A percentile compares a stretch with the other conserved stretches of the same genome.
Evolutionary conservation across 2,797 vertebrate species (phyloP).

Genomic region (Rhynchotus rufescens): DNA sequence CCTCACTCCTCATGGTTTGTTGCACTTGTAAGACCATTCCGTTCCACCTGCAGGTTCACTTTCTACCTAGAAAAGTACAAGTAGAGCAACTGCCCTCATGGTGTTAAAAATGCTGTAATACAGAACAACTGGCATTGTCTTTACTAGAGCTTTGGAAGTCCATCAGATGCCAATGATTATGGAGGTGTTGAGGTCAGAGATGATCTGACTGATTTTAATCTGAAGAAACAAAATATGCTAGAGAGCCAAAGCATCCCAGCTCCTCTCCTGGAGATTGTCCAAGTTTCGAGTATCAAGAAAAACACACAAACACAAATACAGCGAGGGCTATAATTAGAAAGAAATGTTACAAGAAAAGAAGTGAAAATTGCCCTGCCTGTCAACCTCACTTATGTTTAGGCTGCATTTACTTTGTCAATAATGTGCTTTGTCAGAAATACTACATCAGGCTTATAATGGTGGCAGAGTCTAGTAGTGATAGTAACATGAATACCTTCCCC

Average conservation of each 20-base stretch:
- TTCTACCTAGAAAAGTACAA: neutral
- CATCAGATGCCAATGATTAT: neutral
- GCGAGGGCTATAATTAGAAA: constrained; percentile 21
- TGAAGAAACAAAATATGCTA: neutral
- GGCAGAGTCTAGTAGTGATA: neutral
- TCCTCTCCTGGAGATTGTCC: neutral
- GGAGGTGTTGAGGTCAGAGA: neutral
- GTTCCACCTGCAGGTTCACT: neutral
- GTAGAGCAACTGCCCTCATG: neutral
- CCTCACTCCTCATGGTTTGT: neutral
- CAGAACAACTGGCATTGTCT: neutral
- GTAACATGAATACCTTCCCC: neutral
- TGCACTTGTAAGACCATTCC: neutral
- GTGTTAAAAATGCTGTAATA: neutral
- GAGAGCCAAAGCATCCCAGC: neutral
- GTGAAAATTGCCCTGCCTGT: constrained; percentile 30
- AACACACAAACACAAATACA: neutral
- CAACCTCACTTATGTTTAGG: constrained; percentile 17
- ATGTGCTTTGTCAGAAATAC: constrained; percentile 37
- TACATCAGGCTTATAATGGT: neutral
- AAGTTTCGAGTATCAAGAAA: neutral
- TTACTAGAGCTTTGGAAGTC: neutral
- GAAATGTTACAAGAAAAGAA: neutral
- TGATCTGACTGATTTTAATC: neutral
- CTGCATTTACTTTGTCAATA: neutral